Percentiles rank a stretch among this genome's conserved stretches.
Conservation (phyloP, 2,113 vertebrate species). For the Pterocles orientalis region DNA sequence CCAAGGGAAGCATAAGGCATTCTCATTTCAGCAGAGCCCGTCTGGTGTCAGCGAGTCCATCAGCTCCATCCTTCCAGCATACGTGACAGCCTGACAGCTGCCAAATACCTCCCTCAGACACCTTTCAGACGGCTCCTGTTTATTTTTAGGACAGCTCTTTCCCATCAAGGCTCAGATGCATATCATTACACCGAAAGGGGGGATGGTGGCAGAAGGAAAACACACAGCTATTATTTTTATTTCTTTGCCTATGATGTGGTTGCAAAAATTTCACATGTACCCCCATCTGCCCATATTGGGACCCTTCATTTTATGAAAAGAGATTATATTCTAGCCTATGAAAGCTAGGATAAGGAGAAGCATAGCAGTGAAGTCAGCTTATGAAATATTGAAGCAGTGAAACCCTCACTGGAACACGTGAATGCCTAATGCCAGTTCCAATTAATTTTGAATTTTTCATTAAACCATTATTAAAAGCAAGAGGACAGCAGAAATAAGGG, state of each 20-base stretch:
- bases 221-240: not conserved
- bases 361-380: not conserved
- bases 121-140: slow-evolving; percentile 61
- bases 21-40: not conserved
- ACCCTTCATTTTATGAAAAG: not conserved
- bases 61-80: slow-evolving; percentile 5
- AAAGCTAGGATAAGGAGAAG: slow-evolving; percentile 10
- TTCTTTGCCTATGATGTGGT: not conserved
- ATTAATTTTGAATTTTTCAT: slow-evolving; percentile 74
- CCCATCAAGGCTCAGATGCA: slow-evolving; percentile 5
- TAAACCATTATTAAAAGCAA: slow-evolving; percentile 69
- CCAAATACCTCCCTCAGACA: slow-evolving; percentile 66
- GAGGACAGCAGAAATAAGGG: slow-evolving; percentile 54
- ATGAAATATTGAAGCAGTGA: slow-evolving; percentile 49
- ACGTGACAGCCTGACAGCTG: slow-evolving; percentile 59
- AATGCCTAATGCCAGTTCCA: slow-evolving; percentile 59
- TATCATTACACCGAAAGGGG: not conserved
- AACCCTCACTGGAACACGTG: slow-evolving; percentile 3
- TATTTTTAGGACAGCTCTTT: slow-evolving; percentile 67
- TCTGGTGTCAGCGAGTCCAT: slow-evolving; percentile 36
- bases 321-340: not conserved
- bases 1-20: slow-evolving; percentile 52
- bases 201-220: not conserved
- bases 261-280: not conserved
- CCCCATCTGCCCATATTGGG: not conserved